phyloP scores from a whole-genome alignment of 2,797 vertebrate species.

The Sebastes umbrosus region DNA sequence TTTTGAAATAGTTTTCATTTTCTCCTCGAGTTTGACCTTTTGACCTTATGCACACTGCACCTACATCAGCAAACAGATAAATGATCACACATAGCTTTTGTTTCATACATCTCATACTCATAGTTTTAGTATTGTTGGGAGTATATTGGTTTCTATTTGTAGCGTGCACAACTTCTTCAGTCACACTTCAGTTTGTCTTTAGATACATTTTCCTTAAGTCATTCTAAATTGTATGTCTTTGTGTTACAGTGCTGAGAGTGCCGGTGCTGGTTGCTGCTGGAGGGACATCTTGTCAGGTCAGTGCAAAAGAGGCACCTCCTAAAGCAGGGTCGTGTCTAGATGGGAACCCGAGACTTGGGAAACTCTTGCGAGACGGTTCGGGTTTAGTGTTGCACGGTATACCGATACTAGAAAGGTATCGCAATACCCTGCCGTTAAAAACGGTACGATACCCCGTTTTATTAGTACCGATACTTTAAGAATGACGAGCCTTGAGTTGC shows the following conservation, averaged over 20 bases:
- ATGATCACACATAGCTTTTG: not conserved
- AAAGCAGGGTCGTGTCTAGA: too few species aligned
- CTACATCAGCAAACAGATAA: not conserved
- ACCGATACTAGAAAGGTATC: too few species aligned
- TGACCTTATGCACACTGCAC: not conserved
- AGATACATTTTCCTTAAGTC: not conserved
- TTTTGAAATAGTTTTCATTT: not conserved
- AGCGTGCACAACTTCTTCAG: not conserved
- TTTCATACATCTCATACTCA: not conserved
- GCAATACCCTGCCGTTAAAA: too few species aligned
- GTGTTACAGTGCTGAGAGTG: not conserved
- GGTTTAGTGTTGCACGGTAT: too few species aligned
- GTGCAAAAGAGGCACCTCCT: not conserved
- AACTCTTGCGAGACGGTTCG: too few species aligned
- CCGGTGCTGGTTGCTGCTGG: not conserved
- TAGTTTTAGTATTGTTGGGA: not conserved
- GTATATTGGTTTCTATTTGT: not conserved
- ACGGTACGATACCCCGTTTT: too few species aligned
- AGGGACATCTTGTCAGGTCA: not conserved
- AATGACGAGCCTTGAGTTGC: too few species aligned
- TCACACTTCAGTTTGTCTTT: not conserved
- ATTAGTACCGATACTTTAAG: too few species aligned
- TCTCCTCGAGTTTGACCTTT: not conserved
- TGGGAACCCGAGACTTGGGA: too few species aligned
- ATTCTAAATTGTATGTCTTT: not conserved